Evolutionary conservation across 2,888 invertebrate species (phyloP).

Genomic region (Nymphalis polychloros): DNA sequence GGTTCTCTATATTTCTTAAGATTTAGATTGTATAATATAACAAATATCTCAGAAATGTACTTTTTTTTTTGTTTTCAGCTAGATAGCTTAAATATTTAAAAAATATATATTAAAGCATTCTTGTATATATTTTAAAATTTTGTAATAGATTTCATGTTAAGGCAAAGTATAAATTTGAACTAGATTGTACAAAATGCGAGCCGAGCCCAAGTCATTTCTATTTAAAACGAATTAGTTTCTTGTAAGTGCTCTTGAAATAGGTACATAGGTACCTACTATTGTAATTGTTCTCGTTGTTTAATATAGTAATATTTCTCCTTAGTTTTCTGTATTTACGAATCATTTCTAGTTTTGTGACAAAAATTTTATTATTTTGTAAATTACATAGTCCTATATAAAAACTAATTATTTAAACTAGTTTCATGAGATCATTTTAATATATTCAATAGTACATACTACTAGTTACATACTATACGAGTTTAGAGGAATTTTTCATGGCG

Average conservation of each 20-base stretch:
- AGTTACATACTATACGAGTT: neutral
- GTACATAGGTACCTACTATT: neutral
- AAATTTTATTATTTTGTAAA: neutral
- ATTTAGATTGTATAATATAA: no score
- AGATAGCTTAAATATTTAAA: no score
- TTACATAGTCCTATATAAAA: no score
- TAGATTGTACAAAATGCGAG: neutral
- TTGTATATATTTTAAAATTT: no score
- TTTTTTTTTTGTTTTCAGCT: no score
- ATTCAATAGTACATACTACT: slow-evolving; percentile 2
- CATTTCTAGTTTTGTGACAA: neutral
- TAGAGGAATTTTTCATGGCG: slow-evolving; percentile 12
- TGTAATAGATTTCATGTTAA: neutral
- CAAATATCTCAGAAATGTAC: no score
- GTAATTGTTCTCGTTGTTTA: slow-evolving; percentile 4
- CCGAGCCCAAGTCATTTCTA: slow-evolving; percentile 21
- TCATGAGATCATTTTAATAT: neutral
- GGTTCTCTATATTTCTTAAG: no score
- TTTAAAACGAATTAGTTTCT: slow-evolving; percentile 24
- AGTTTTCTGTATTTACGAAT: neutral
- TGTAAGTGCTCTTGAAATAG: slow-evolving; percentile 1
- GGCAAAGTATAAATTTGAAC: slow-evolving; percentile 7
- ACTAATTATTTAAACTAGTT: neutral
- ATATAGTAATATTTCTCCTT: slow-evolving; percentile 2
- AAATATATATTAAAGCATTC: no score